A percentile compares a stretch with the other conserved stretches of the same genome.
Conservation (phyloP, 1,140 invertebrate species). For the Drosophila truncata region DNA sequence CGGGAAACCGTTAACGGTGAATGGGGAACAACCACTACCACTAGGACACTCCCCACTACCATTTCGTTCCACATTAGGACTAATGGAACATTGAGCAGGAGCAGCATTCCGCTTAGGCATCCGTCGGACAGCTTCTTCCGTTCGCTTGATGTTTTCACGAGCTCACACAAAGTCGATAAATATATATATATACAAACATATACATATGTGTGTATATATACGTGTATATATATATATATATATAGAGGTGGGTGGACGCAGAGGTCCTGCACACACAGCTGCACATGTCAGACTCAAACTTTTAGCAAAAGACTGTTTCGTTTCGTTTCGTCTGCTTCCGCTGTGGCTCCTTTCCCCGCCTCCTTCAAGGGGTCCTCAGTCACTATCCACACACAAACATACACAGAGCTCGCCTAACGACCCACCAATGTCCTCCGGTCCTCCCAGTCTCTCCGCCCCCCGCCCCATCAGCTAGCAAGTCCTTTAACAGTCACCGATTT, state of each 20-base stretch:
- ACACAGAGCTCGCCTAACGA: conserved; percentile 43
- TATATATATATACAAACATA: conserved; percentile 60
- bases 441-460: neutral
- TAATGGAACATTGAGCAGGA: conserved; percentile 71
- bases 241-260: conserved; percentile 25
- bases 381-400: conserved; percentile 38
- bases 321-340: conserved; percentile 56
- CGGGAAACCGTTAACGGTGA: conserved; percentile 11
- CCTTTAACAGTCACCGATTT: conserved; percentile 48
- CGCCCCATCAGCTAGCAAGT: neutral
- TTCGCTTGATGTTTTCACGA: conserved; percentile 81
- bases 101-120: conserved; percentile 64
- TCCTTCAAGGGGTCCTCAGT: conserved; percentile 33
- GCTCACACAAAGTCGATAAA: conserved; percentile 83
- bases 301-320: conserved; percentile 71
- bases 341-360: conserved; percentile 19
- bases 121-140: conserved; percentile 54
- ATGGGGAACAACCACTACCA: neutral
- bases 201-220: conserved; percentile 1
- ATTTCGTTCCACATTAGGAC: conserved; percentile 62
- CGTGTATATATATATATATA: conserved; percentile 1
- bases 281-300: conserved; percentile 78
- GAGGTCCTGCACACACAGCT: conserved; percentile 16
- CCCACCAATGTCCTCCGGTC: conserved; percentile 37
- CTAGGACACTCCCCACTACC: neutral